Conservation (phyloP, 1,140 invertebrate species). For the Leptinotarsa undecemlineata region DNA sequence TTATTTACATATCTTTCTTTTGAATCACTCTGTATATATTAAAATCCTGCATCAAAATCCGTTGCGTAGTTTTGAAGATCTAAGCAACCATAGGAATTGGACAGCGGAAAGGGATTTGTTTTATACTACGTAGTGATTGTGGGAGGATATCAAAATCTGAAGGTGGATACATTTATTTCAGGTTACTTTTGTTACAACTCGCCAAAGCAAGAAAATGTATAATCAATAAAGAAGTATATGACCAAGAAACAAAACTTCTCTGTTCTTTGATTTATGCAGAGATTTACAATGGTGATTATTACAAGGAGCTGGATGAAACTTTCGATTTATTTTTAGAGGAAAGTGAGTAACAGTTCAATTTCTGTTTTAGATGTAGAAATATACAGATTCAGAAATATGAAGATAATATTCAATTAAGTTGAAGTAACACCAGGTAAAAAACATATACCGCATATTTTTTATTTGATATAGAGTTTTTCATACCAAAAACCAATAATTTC, state of each 20-base stretch:
- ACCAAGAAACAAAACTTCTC: slow-evolving; percentile 25
- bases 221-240: slow-evolving; percentile 27
- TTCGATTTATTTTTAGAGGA: slow-evolving; percentile 49
- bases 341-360: slow-evolving; percentile 29
- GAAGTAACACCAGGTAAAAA: background rate
- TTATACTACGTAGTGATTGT: too few relatives aligned
- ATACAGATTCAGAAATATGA: background rate
- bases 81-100: too few relatives aligned
- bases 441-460: background rate
- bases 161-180: slow-evolving; percentile 21
- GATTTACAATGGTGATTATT: slow-evolving; percentile 27
- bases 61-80: too few relatives aligned
- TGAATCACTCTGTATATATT: too few relatives aligned
- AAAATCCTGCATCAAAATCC: too few relatives aligned
- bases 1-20: too few relatives aligned
- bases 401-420: background rate
- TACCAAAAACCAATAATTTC: too few relatives aligned
- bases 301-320: slow-evolving; percentile 28
- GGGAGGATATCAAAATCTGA: too few relatives aligned
- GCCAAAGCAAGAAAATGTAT: slow-evolving; percentile 37
- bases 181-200: slow-evolving; percentile 41
- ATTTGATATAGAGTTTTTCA: too few relatives aligned
- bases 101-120: too few relatives aligned
- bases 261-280: slow-evolving; percentile 39
- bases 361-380: background rate